These are phyloP conservation scores for Xiphorhynchus erythropygius DNA, from an alignment of 2,797 vertebrate genomes.

Conservation along the genomic window DNA sequence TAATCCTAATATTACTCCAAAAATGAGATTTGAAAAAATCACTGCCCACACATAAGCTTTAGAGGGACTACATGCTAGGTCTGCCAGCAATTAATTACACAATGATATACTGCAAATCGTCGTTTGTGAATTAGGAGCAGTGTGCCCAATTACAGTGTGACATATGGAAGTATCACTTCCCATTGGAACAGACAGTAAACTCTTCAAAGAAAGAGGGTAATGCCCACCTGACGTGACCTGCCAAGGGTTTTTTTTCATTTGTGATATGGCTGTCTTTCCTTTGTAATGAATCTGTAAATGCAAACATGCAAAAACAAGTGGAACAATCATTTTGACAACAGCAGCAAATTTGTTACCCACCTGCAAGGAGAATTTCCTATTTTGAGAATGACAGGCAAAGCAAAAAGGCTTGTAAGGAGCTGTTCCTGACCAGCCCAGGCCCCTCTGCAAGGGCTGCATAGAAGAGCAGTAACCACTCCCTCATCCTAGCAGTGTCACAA, in stretches of 20 bases:
- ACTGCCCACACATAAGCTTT: not conserved
- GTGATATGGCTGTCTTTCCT: not conserved
- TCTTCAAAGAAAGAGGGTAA: not conserved
- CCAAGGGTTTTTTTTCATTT: not conserved
- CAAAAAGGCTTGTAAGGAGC: not conserved
- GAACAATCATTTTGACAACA: not conserved
- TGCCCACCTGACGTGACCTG: not conserved
- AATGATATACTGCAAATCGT: not conserved
- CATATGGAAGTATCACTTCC: not conserved
- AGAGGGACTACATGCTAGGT: not conserved
- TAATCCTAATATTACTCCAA: not conserved
- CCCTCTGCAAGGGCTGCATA: not conserved
- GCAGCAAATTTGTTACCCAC: not conserved
- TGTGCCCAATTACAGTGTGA: fast-evolving
- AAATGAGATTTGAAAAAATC: not conserved
- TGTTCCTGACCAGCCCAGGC: not conserved
- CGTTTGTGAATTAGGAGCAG: not conserved
- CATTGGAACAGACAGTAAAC: not conserved
- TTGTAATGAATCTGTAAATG: not conserved
- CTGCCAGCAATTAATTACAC: not conserved
- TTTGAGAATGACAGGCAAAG: not conserved
- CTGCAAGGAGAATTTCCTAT: not conserved
- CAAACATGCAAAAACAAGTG: not conserved
- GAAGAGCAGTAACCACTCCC: not conserved
- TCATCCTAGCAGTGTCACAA: not conserved